These are phyloP conservation scores for Haliclystus octoradiatus DNA, from an alignment of 30 jellyfish, hydroid and myxozoan genomes.

Conservation along the genomic window DNA sequence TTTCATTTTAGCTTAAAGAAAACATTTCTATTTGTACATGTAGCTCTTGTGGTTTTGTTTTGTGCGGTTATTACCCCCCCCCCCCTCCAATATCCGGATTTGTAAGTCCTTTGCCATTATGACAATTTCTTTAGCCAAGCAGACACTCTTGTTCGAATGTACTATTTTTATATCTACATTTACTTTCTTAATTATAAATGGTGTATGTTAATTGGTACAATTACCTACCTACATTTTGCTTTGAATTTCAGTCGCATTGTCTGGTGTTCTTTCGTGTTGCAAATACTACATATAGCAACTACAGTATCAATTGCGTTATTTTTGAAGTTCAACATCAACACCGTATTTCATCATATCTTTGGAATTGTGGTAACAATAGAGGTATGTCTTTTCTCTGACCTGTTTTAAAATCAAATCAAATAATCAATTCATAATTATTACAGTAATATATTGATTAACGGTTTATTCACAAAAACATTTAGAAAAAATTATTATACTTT, in stretches of 20 bases:
- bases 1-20: background rate
- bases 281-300: slow-evolving; percentile 56
- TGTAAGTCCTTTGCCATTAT: too few relatives aligned
- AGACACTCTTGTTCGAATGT: too few relatives aligned
- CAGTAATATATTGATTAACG: too few relatives aligned
- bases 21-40: background rate
- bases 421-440: too few relatives aligned
- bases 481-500: too few relatives aligned
- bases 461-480: too few relatives aligned
- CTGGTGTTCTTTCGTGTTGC: slow-evolving; percentile 58
- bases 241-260: slow-evolving; percentile 40
- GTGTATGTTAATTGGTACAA: too few relatives aligned
- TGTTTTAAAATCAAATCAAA: background rate
- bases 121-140: too few relatives aligned
- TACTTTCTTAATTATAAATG: too few relatives aligned
- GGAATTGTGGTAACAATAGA: slow-evolving; percentile 54
- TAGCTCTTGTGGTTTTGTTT: background rate
- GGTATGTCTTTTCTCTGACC: slow-evolving; percentile 33
- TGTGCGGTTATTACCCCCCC: background rate
- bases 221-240: too few relatives aligned
- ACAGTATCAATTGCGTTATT: slow-evolving; percentile 54
- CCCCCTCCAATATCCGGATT: too few relatives aligned
- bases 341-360: slow-evolving; percentile 45
- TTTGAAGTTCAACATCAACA: slow-evolving; percentile 41
- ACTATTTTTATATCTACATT: too few relatives aligned